Conservation (phyloP, 2,888 invertebrate species). For the Antheraea assamensis region DNA sequence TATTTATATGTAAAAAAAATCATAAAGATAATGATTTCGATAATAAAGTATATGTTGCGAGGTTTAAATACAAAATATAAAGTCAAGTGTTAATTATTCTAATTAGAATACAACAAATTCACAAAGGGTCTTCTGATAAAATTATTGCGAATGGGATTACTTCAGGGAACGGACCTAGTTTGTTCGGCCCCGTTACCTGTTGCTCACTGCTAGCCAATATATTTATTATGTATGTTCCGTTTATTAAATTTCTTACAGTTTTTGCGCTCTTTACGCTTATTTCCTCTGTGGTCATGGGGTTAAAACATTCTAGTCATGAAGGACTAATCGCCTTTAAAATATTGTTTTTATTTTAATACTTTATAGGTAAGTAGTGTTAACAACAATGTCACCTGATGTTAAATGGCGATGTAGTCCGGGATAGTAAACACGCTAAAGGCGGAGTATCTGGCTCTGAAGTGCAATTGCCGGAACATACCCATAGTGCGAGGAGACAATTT, state of each 20-base stretch:
- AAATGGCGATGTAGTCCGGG: not conserved
- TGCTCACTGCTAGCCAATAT: not conserved
- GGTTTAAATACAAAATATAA: not conserved
- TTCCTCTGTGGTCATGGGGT: not conserved
- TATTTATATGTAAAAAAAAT: no score
- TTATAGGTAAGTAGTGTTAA: not conserved
- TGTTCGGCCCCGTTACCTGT: not conserved
- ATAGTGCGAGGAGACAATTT: not conserved
- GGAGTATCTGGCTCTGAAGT: not conserved
- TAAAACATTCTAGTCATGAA: not conserved
- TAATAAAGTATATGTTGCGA: not conserved
- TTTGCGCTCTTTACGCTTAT: not conserved
- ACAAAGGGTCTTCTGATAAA: not conserved
- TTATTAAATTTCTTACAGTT: not conserved
- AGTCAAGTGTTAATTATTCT: constrained; percentile 7
- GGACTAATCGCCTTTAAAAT: no score
- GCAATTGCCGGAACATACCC: not conserved
- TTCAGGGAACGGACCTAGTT: constrained; percentile 2
- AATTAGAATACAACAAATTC: constrained; percentile 4
- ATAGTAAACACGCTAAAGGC: not conserved
- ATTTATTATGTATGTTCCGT: not conserved
- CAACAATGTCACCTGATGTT: not conserved
- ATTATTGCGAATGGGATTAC: constrained; percentile 6
- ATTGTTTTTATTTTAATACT: not conserved
- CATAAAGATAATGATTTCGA: not conserved